A percentile compares a stretch with the other conserved stretches of the same genome.
phyloP scores from a whole-genome alignment of 1,140 invertebrate species.

The Goniozus legneri region DNA sequence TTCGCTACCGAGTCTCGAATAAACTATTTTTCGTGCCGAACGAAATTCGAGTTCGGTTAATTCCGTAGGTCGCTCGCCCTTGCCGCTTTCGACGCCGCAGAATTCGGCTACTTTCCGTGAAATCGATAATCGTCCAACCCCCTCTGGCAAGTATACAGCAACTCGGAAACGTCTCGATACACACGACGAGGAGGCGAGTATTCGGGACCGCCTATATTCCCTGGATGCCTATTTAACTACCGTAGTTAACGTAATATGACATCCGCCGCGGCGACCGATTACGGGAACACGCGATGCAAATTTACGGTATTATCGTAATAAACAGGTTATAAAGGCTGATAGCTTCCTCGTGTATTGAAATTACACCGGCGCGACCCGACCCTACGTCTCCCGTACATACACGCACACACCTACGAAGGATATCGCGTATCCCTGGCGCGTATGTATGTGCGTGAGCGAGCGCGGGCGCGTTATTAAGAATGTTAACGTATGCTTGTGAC shows the following conservation, averaged over 20 bases:
- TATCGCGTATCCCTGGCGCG: background rate
- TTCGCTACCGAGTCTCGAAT: too few species aligned
- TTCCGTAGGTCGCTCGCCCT: too few species aligned
- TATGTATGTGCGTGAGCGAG: background rate
- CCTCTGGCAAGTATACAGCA: too few species aligned
- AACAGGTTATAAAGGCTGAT: conserved; percentile 43
- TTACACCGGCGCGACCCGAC: conserved; percentile 26
- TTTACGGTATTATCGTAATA: conserved; percentile 42
- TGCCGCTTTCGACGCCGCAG: too few species aligned
- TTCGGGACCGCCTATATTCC: conserved; percentile 25
- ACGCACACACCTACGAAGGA: conserved; percentile 8
- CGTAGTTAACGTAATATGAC: conserved; percentile 33
- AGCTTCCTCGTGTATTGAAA: conserved; percentile 36
- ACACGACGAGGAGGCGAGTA: background rate
- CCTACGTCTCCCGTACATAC: conserved; percentile 15
- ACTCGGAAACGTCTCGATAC: too few species aligned
- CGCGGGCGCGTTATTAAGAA: conserved; percentile 35
- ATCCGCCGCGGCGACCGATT: conserved; percentile 29
- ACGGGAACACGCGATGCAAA: conserved; percentile 38
- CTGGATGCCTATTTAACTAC: conserved; percentile 27
- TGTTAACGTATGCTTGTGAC: conserved; percentile 46
- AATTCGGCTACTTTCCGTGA: conserved; percentile 21
- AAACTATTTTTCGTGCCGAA: too few species aligned
- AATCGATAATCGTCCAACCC: conserved; percentile 20
- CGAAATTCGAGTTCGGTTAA: too few species aligned